phyloP scores from a whole-genome alignment of 2,113 vertebrate genomes.

The Artemisiospiza belli region DNA sequence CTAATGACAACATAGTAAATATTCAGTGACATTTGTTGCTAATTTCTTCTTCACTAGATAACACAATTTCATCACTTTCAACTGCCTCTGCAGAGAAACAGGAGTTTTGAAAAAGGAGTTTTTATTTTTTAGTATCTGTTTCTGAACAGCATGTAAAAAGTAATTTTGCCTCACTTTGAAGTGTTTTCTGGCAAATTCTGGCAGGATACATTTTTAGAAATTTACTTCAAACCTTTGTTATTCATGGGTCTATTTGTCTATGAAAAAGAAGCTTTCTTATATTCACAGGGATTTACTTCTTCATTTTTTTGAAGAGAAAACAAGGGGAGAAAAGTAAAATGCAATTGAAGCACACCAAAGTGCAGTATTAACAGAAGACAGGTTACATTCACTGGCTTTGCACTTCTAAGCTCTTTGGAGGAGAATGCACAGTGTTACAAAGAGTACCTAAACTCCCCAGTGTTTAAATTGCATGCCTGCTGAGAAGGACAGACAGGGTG shows the following conservation, averaged over 20 bases:
- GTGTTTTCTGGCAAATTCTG: not conserved
- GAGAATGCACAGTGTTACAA: not conserved
- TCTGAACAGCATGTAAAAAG: not conserved
- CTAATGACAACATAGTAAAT: not conserved
- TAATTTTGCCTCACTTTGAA: not conserved
- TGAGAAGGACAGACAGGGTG: not conserved
- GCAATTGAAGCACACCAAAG: not conserved
- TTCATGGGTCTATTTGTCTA: not conserved
- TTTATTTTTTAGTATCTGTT: not conserved
- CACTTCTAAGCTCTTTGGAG: not conserved
- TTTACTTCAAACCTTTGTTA: not conserved
- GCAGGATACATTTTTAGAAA: not conserved
- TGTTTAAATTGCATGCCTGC: not conserved
- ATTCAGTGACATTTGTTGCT: not conserved
- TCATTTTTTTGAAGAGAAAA: not conserved
- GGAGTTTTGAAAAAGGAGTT: not conserved
- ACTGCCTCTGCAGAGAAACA: not conserved
- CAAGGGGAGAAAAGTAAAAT: not conserved
- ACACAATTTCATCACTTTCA: not conserved
- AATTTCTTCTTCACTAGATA: not conserved
- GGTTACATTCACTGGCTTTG: constrained; percentile 5
- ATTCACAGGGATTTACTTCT: not conserved
- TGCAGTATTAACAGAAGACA: not conserved
- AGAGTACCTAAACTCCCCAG: not conserved
- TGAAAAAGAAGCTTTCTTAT: not conserved